Percentiles rank a stretch among this genome's conserved stretches.
These are phyloP conservation scores for Meteorus sp. DNA, from an alignment of 1,140 invertebrate genomes.

Conservation along the genomic window DNA sequence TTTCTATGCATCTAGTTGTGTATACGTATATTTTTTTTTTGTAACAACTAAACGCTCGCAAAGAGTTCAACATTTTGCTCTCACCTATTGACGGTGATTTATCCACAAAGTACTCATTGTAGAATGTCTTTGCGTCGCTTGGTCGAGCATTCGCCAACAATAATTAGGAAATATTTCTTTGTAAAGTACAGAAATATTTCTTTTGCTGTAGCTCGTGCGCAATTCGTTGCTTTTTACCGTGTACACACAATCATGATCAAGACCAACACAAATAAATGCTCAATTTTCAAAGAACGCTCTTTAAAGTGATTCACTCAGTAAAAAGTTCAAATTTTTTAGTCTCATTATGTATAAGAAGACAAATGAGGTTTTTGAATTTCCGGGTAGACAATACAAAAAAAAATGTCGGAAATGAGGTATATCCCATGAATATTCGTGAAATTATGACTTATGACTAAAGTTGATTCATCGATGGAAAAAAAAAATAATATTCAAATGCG, in stretches of 20 bases:
- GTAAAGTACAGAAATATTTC: not conserved
- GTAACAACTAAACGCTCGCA: not conserved
- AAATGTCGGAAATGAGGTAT: no score
- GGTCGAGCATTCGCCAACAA: not conserved
- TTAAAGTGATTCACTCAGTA: not conserved
- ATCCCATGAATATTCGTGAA: no score
- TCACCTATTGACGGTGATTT: not conserved
- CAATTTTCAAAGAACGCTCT: constrained; percentile 16
- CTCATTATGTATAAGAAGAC: not conserved
- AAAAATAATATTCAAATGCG: not conserved
- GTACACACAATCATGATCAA: not conserved
- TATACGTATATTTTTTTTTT: no score
- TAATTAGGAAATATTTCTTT: constrained; percentile 14
- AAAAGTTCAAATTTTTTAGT: not conserved
- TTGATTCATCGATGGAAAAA: not conserved
- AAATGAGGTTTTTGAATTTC: no score
- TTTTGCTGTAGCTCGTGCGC: constrained; percentile 11
- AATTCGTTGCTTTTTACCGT: constrained; percentile 5
- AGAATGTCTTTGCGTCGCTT: constrained; percentile 1
- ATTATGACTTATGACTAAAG: no score
- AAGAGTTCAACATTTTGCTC: not conserved
- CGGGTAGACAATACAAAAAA: no score
- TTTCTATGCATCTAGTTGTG: no score
- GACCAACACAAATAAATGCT: not conserved
- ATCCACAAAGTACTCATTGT: not conserved